A percentile compares a stretch with the other conserved stretches of the same genome.
Conservation (phyloP, 92 coral and sea anemone species). For the Paragorgia papillata region DNA sequence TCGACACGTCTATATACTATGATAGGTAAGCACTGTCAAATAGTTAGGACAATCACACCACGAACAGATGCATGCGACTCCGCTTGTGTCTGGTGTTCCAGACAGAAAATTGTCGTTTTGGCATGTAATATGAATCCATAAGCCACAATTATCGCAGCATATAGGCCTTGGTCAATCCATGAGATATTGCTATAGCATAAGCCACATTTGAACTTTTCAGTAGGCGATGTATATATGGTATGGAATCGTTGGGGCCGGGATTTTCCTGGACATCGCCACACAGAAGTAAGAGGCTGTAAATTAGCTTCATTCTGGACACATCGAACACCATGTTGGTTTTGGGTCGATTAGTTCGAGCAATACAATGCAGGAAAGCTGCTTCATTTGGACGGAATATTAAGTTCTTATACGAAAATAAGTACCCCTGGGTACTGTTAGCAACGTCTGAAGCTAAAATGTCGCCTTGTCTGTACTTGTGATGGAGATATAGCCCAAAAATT, state of each 20-base stretch:
- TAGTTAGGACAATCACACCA: slow-evolving; percentile 44
- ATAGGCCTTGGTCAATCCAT: slow-evolving; percentile 33
- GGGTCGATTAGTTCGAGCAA: slow-evolving; percentile 21
- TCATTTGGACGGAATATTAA: slow-evolving; percentile 31
- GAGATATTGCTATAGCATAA: slow-evolving; percentile 21
- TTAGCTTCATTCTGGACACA: slow-evolving; percentile 6
- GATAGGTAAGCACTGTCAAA: slow-evolving; percentile 37
- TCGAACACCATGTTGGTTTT: slow-evolving; percentile 19
- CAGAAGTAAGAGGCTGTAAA: slow-evolving; percentile 4
- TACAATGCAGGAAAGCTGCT: slow-evolving; percentile 17
- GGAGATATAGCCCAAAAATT: slow-evolving; percentile 21
- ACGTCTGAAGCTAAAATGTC: neutral
- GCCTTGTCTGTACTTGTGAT: slow-evolving; percentile 12
- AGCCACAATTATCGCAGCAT: slow-evolving; percentile 32
- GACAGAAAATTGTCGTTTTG: slow-evolving; percentile 17
- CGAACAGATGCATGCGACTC: slow-evolving; percentile 32
- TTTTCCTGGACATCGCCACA: slow-evolving; percentile 23
- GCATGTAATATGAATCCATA: slow-evolving; percentile 22
- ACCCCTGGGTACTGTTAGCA: slow-evolving; percentile 8
- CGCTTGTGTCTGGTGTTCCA: slow-evolving; percentile 18
- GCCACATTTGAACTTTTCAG: slow-evolving; percentile 30
- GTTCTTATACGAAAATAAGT: slow-evolving; percentile 16
- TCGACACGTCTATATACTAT: slow-evolving; percentile 1
- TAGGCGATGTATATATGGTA: slow-evolving; percentile 12
- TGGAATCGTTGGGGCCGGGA: neutral